phyloP scores from a whole-genome alignment of 92 coral and sea anemone genomes.

The Parazoanthus swiftii region DNA sequence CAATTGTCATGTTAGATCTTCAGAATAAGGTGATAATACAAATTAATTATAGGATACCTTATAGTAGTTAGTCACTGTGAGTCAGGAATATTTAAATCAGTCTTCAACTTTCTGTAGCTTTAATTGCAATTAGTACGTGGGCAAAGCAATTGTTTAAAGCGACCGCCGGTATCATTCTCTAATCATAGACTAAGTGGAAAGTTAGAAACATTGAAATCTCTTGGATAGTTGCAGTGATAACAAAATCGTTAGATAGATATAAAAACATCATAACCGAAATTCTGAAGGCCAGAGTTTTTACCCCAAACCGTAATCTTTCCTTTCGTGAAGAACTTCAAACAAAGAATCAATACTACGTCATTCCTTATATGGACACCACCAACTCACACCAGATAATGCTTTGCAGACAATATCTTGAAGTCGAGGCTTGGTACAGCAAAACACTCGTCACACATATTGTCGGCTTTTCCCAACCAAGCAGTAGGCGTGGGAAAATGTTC shows the following conservation, averaged over 20 bases:
- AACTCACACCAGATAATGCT: background rate
- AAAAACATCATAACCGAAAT: background rate
- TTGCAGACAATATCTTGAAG: background rate
- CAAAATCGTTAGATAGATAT: too few relatives aligned
- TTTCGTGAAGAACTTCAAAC: background rate
- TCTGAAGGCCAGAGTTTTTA: background rate
- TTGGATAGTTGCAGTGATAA: background rate
- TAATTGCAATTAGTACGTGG: background rate
- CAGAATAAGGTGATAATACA: background rate
- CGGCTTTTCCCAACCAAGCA: background rate
- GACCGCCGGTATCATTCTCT: background rate
- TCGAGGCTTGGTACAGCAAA: background rate
- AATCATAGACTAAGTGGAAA: background rate
- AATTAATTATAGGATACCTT: background rate
- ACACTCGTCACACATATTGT: background rate
- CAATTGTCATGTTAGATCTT: too few relatives aligned
- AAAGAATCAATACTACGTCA: background rate
- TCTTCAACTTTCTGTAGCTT: background rate
- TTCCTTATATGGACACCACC: background rate
- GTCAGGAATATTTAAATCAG: background rate
- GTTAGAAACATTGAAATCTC: too few relatives aligned
- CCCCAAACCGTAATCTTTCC: background rate
- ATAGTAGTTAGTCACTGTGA: background rate
- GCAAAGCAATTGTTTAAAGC: background rate
- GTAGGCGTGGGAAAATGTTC: background rate